Evolutionary conservation across 2,797 vertebrate species (phyloP).

Genomic region (Peromyscus nudipes): DNA sequence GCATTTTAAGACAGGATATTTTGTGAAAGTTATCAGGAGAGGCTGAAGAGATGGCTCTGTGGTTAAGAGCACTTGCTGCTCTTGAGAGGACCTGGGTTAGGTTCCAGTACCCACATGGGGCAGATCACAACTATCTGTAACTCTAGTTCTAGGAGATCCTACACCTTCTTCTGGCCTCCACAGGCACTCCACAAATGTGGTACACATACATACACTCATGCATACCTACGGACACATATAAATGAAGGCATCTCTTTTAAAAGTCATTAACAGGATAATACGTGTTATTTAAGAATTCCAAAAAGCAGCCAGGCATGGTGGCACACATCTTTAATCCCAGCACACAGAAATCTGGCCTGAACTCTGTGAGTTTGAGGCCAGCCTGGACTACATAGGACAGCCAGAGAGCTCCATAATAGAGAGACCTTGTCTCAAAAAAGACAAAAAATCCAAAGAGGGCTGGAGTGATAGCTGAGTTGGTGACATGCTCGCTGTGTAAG

Average conservation of each 20-base stretch:
- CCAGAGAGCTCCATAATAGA: not conserved
- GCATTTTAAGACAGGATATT: constrained; percentile 54
- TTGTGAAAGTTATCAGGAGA: not conserved
- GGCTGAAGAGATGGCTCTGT: not conserved
- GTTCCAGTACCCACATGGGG: not conserved
- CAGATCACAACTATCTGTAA: not conserved
- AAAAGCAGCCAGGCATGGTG: no score
- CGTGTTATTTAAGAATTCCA: not conserved
- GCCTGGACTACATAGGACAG: not conserved
- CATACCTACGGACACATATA: no score
- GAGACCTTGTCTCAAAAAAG: not conserved
- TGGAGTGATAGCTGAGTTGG: no score
- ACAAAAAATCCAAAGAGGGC: not conserved
- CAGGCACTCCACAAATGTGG: not conserved
- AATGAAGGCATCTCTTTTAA: not conserved
- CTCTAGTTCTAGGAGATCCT: not conserved
- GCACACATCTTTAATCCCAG: not conserved
- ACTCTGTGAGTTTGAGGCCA: not conserved
- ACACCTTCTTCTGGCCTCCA: not conserved
- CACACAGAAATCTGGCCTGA: not conserved
- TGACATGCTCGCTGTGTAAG: not conserved
- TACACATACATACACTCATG: not conserved
- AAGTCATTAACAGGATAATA: not conserved
- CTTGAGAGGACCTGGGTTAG: not conserved
- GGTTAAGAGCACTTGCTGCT: not conserved